Conservation (phyloP, 2,888 invertebrate species). For the Coenonympha glycerion region DNA sequence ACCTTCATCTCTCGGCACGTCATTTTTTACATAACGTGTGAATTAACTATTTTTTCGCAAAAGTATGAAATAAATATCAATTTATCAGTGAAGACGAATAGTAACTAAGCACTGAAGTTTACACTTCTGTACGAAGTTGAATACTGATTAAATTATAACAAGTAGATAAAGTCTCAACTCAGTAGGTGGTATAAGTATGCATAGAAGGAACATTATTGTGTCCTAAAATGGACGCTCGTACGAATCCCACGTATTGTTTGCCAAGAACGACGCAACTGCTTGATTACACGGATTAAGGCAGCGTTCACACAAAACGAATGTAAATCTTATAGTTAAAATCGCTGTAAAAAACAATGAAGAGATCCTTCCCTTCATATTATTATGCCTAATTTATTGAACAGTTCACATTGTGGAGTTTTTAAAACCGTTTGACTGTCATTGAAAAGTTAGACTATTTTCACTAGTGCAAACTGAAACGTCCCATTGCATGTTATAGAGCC, state of each 20-base stretch:
- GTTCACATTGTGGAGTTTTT: background rate
- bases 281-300: constrained; percentile 4
- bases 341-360: too few species aligned
- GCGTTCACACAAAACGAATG: too few species aligned
- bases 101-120: too few species aligned
- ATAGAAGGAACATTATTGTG: background rate
- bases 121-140: too few species aligned
- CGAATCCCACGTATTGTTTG: constrained; percentile 11
- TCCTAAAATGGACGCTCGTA: background rate
- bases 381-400: background rate
- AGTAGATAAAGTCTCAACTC: background rate
- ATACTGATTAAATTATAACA: background rate
- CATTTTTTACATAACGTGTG: too few species aligned
- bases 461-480: background rate
- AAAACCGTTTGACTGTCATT: background rate
- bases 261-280: background rate
- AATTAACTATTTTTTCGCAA: too few species aligned
- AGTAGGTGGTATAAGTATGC: too few species aligned
- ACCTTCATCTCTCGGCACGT: too few species aligned
- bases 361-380: too few species aligned
- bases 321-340: too few species aligned
- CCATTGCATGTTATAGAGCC: background rate
- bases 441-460: background rate
- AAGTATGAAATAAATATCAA: too few species aligned
- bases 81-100: too few species aligned